Base-by-base conservation (phyloP, 2,888 invertebrate genomes). In the Antitype chi region DNA sequence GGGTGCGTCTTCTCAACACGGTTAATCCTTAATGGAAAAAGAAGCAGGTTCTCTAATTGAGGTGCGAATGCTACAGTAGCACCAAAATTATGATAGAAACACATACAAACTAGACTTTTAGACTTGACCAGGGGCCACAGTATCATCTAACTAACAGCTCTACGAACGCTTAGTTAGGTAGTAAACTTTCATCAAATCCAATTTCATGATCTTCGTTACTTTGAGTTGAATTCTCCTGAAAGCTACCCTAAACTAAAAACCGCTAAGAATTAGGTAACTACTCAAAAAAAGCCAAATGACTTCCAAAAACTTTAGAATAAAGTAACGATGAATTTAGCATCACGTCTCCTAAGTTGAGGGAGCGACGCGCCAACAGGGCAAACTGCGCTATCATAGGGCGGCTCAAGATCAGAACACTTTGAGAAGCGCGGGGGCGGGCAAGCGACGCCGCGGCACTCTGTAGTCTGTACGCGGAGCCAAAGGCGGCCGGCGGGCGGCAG, bases 351-450 rank as follows among this genome's bases (percentile, higher is more conserved):
- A 82, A 80, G 86, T 85, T 87, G 80, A 87, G 78, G 76, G 87
- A 88, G 85, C 84, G 81, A 84, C 72, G 78, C 80, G 85, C 82
- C 67, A 69, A 66, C 67, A 78, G 82, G 80, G 81, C 73, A 78
- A 80, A 76, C 76, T 80, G 73, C 90, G 93, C 92, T 93, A 94
- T 93, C 93, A 91, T 91, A 92, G 94, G 93, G 93, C 91, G 92
- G 91, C 88, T 90, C 82, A 84, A 88, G 88, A 88, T 87, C 88
- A 89, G 86, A 88, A 86, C 89, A 87, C 81, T 82, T 73, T 72
- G 89, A 89, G 89, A 84, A 85, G 94, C 90, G 94, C 93, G 94
- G 94, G 93, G 96, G 96, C 94, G 96, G 95, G 92, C 93, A 92
- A 92, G 90, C 95, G 94, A 94, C 95, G 95, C 90, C 92, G 93